Base-by-base conservation (phyloP, 2,113 vertebrate genomes). In the Ellobius talpinus region DNA sequence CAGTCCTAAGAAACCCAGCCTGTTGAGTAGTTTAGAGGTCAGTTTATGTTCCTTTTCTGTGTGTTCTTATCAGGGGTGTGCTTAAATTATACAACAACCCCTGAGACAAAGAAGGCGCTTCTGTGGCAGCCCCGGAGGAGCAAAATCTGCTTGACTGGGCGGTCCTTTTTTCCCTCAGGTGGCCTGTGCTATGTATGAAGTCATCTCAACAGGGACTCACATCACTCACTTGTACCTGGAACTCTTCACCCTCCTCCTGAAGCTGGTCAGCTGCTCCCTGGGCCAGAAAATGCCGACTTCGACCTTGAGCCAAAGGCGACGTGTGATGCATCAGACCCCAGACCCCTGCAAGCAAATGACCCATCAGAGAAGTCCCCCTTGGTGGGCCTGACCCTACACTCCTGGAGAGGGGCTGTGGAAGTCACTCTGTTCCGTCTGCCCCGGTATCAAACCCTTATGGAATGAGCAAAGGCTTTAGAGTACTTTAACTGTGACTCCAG, bases 221-320 rank as follows among this genome's bases (percentile, higher is more conserved):
- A 23, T 98, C 70, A 50, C 68, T 3, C 4, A 5, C 50, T 42
- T 96, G 26, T 97, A 98, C 86, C 82, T 96, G 0, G 84, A 97
- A 63, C 70, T 98, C 11, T 98, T 98, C 72, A 50, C 70, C 0
- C 94, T 95, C 77, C 97, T 98, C 74, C 91, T 98, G 73, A 98
- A 98, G 96, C 94, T 98, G 77, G 89, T 97, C 84, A 98, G 97
- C 96, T 97, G 96, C 89, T 95, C 96, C 0, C 73, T 98, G n/a
- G 96, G 93, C 11, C 96, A 93, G 91, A 94, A 88, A 68, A 93
- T 96, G 91, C 89, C 95, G 61, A 19, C 23, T 33, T 58, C 82
- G 0, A 0, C 11, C 74, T 4, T 63, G 11, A 97, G 24, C 52
- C 39, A 4, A 94, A 89, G 96, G 7, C 87, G 93, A 13, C 96